A percentile compares a stretch with the other conserved stretches of the same genome.
Evolutionary conservation across 2,113 vertebrate genomes (phyloP).

Genomic region (Centrocercus urophasianus): DNA sequence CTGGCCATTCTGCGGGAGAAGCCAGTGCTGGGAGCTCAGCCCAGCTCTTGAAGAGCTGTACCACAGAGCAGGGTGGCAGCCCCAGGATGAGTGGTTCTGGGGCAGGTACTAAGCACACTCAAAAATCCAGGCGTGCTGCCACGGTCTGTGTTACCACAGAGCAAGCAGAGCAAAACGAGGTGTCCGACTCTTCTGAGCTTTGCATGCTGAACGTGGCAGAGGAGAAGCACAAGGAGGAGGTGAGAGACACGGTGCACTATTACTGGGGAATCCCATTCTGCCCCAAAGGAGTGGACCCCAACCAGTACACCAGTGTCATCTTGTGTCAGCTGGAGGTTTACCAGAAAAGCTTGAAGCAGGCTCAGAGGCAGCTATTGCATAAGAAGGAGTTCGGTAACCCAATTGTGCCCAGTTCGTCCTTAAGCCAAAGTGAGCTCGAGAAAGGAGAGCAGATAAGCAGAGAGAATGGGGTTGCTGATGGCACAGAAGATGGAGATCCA

Average conservation of each 20-base stretch:
- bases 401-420: slow-evolving; percentile 79
- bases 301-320: slow-evolving; percentile 92
- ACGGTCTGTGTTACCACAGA: slow-evolving; percentile 39
- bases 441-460: slow-evolving; percentile 65
- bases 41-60: slow-evolving; percentile 34
- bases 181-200: not conserved
- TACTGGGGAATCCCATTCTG: slow-evolving; percentile 98
- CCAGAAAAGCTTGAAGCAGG: slow-evolving; percentile 90
- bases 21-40: slow-evolving; percentile 59
- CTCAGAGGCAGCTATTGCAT: slow-evolving; percentile 87
- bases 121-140: slow-evolving; percentile 19
- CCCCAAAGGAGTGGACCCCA: slow-evolving; percentile 89
- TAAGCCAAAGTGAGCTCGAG: slow-evolving; percentile 65
- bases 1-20: slow-evolving; percentile 67
- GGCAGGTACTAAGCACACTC: slow-evolving; percentile 54
- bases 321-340: slow-evolving; percentile 94
- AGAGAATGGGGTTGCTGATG: slow-evolving; percentile 71
- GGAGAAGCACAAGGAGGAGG: slow-evolving; percentile 48
- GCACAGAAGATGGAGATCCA: slow-evolving; percentile 75
- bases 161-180: slow-evolving; percentile 18
- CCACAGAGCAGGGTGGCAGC: not conserved
- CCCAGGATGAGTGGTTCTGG: slow-evolving; percentile 20
- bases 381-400: slow-evolving; percentile 89
- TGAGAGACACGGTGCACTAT: slow-evolving; percentile 82
- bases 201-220: not conserved